Evolutionary conservation across 1,140 invertebrate genomes (phyloP).

Genomic region (Anastrepha ludens): DNA sequence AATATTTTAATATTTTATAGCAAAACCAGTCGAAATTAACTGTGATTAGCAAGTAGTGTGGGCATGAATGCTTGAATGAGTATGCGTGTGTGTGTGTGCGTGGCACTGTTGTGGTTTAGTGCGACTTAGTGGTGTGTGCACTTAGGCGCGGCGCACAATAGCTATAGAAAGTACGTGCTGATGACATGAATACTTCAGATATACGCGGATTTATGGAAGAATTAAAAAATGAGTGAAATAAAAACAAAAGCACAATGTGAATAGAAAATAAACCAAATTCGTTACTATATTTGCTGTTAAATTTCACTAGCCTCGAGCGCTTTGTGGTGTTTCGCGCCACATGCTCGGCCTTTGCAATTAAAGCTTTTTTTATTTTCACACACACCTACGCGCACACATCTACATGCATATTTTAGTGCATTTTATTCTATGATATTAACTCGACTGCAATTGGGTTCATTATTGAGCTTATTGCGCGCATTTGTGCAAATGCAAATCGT

Average conservation of each 20-base stretch:
- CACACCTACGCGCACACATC: not conserved
- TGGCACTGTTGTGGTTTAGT: not conserved
- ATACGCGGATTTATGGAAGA: too few relatives aligned
- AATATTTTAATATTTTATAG: conserved; percentile 44
- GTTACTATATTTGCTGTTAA: not conserved
- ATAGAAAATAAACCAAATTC: conserved; percentile 25
- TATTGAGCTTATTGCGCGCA: not conserved
- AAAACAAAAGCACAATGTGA: not conserved
- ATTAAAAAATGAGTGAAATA: not conserved
- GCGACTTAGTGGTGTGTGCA: conserved; percentile 30
- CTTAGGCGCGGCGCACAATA: not conserved
- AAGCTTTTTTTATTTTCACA: not conserved
- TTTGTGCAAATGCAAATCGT: not conserved
- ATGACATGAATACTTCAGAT: too few relatives aligned
- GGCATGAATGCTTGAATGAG: not conserved
- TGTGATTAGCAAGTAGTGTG: not conserved
- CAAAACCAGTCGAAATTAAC: not conserved
- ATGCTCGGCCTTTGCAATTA: not conserved
- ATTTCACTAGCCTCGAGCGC: not conserved
- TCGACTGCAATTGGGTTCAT: not conserved
- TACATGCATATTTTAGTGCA: not conserved
- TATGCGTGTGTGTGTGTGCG: not conserved
- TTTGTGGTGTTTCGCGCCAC: not conserved
- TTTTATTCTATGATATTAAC: not conserved
- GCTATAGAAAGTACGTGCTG: not conserved